A percentile compares a stretch with the other conserved stretches of the same genome.
phyloP scores from a whole-genome alignment of 2,888 invertebrate genomes.

The Copidosoma aretas region DNA sequence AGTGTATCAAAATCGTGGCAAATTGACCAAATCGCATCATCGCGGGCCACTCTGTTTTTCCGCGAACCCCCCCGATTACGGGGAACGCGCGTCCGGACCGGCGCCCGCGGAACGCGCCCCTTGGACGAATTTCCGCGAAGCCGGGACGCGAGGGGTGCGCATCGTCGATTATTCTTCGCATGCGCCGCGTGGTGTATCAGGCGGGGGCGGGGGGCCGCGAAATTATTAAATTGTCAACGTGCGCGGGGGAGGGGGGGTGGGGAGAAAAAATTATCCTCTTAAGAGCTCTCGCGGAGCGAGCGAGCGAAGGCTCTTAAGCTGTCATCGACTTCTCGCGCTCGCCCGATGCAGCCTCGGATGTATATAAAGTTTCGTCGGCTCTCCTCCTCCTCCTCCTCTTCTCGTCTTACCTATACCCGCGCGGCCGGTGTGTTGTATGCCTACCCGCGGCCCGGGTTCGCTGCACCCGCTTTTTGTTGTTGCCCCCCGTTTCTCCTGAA shows the following conservation, averaged over 20 bases:
- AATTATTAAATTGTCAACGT: conserved; percentile 57
- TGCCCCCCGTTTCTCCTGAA: not conserved
- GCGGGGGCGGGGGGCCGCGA: conserved; percentile 28
- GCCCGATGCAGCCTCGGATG: conserved; percentile 1
- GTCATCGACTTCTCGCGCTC: conserved; percentile 57
- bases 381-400: not conserved
- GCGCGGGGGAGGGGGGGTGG: conserved; percentile 38
- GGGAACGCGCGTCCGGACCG: too few relatives aligned
- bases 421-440: too few relatives aligned
- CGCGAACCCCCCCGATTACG: too few relatives aligned
- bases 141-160: too few relatives aligned
- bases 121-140: too few relatives aligned
- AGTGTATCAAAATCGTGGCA: too few relatives aligned
- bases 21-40: too few relatives aligned
- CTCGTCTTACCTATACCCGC: not conserved
- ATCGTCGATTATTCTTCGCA: too few relatives aligned
- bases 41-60: conserved; percentile 21
- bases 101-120: too few relatives aligned
- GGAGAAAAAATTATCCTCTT: conserved; percentile 50
- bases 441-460: conserved; percentile 27
- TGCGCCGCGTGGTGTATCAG: not conserved
- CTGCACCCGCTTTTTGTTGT: conserved; percentile 24
- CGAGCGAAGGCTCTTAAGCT: conserved; percentile 55
- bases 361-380: conserved; percentile 53
- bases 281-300: conserved; percentile 44